These are phyloP conservation scores for Exaiptasia diaphana DNA, from an alignment of 64 coral and sea anemone species.

Conservation along the genomic window DNA sequence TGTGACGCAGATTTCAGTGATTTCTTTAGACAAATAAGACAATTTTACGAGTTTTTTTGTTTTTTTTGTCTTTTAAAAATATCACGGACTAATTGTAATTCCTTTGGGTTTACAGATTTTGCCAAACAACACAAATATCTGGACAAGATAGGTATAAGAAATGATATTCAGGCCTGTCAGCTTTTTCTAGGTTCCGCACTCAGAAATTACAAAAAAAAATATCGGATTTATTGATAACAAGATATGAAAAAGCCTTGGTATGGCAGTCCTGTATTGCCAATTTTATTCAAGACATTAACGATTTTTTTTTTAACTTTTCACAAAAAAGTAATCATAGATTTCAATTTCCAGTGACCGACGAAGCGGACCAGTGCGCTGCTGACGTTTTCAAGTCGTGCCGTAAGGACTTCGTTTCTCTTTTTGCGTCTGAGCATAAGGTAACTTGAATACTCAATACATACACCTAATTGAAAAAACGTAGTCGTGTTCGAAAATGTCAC, in stretches of 20 bases:
- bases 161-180: too few relatives aligned
- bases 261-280: too few relatives aligned
- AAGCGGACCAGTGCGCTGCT: not conserved
- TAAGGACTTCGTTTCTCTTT: not conserved
- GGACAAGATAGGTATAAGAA: not conserved
- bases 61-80: too few relatives aligned
- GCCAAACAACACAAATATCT: not conserved
- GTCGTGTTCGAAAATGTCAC: not conserved
- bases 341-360: not conserved
- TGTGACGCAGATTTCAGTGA: too few relatives aligned
- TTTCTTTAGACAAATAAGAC: too few relatives aligned
- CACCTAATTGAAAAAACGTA: not conserved
- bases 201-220: too few relatives aligned
- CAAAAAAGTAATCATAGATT: not conserved
- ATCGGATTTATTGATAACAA: not conserved
- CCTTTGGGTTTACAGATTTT: too few relatives aligned
- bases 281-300: too few relatives aligned
- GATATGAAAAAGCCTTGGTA: not conserved
- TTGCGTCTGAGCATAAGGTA: not conserved
- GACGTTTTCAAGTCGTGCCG: not conserved
- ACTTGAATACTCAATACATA: not conserved
- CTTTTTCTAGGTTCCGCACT: too few relatives aligned
- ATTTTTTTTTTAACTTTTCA: not conserved
- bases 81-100: too few relatives aligned
- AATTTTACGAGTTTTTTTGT: too few relatives aligned